phyloP scores from a whole-genome alignment of 1,140 invertebrate species.

The Trypoxylus dichotomus region DNA sequence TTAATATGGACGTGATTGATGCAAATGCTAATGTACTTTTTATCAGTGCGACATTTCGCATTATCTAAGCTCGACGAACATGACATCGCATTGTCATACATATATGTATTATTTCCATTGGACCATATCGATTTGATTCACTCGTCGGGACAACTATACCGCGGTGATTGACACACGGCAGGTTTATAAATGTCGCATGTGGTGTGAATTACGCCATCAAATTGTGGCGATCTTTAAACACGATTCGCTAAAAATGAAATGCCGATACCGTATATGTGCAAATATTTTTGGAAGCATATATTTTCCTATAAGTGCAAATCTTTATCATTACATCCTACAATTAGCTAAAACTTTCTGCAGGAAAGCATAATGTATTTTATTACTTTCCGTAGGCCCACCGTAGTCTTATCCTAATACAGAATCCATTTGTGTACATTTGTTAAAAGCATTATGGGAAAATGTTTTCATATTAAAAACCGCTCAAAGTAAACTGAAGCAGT shows the following conservation, averaged over 20 bases:
- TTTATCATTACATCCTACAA: no score
- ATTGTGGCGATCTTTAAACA: neutral
- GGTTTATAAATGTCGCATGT: neutral
- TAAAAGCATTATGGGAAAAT: no score
- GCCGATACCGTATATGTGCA: no score
- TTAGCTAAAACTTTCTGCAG: no score
- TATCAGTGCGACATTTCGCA: neutral
- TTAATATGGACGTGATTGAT: neutral
- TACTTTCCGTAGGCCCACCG: no score
- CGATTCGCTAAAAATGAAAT: neutral
- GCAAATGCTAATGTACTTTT: constrained; percentile 4
- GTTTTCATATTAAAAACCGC: no score
- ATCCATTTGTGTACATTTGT: no score
- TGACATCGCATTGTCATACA: neutral
- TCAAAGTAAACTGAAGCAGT: no score
- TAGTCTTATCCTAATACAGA: no score
- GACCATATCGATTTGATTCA: neutral
- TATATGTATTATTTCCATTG: neutral
- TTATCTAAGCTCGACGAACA: neutral
- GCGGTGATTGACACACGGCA: neutral
- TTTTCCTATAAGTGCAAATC: no score
- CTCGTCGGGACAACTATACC: neutral
- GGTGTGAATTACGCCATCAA: neutral
- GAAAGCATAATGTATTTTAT: no score
- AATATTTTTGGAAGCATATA: no score